phyloP scores from a whole-genome alignment of 2,113 vertebrate genomes.

The Penelope pileata region DNA sequence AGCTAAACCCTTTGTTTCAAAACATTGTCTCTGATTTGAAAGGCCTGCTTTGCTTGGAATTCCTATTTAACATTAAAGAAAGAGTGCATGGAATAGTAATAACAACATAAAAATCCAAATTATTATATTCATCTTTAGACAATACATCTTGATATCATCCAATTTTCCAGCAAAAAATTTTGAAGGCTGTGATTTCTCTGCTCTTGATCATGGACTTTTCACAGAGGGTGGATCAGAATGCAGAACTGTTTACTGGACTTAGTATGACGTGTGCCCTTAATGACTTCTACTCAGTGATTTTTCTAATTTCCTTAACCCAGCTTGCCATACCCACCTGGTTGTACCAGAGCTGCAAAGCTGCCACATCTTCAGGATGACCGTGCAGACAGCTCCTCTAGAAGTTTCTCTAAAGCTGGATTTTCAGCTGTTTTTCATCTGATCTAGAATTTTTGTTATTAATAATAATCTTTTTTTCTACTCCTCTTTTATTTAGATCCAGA shows the following conservation, averaged over 20 bases:
- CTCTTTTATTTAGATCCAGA: constrained; percentile 24
- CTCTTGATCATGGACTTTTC: not conserved
- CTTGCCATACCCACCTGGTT: not conserved
- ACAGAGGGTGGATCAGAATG: not conserved
- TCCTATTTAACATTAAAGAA: not conserved
- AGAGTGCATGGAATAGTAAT: not conserved
- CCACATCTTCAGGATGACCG: not conserved
- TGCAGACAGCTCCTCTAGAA: not conserved
- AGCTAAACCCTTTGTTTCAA: not conserved
- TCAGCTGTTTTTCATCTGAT: not conserved
- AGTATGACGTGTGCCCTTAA: not conserved
- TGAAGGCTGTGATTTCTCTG: not conserved
- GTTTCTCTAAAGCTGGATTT: not conserved
- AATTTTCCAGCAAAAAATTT: not conserved
- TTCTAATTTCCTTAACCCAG: not conserved
- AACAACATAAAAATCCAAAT: not conserved
- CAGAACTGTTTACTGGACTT: not conserved
- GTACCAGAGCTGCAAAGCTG: not conserved
- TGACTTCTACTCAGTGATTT: not conserved
- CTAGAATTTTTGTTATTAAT: not conserved
- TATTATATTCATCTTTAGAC: not conserved
- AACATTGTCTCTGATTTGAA: not conserved
- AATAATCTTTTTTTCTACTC: accelerated
- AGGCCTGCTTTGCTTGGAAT: not conserved
- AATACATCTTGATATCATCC: not conserved